Conservation (phyloP, 2,113 vertebrate species). For the Microtus ochrogaster region DNA sequence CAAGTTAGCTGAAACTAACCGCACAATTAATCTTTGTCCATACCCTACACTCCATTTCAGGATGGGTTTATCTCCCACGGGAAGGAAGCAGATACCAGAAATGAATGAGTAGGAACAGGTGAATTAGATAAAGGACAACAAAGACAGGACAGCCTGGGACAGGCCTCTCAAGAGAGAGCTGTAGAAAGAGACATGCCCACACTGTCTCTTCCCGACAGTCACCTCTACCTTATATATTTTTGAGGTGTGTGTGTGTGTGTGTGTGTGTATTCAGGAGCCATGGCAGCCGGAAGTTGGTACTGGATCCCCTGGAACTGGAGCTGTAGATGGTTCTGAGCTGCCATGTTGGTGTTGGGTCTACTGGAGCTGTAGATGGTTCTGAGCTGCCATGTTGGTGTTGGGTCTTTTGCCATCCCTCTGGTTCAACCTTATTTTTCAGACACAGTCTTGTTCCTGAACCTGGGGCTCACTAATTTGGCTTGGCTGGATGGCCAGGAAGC, state of each 20-base stretch:
- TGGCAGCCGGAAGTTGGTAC: not conserved
- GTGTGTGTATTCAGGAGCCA: not conserved
- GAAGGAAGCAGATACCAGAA: not conserved
- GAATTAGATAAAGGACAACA: not conserved
- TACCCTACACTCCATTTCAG: not conserved
- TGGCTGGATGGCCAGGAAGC: not conserved
- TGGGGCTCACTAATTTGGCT: not conserved
- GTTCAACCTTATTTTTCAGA: not conserved
- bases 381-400: not conserved
- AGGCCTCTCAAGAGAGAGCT: not conserved
- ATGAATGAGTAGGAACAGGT: not conserved
- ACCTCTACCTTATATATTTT: not conserved
- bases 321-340: not conserved
- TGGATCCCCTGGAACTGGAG: not conserved
- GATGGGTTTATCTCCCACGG: not conserved
- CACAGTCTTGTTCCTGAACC: not conserved
- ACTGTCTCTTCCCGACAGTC: not conserved
- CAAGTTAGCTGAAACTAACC: not conserved
- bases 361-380: not conserved
- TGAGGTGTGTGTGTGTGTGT: not conserved
- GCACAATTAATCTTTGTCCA: not conserved
- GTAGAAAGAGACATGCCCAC: not conserved
- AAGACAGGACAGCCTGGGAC: not conserved
- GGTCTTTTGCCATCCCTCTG: not conserved
- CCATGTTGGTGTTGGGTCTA: not conserved